These are phyloP conservation scores for Schizopygopsis malacanthus DNA, from an alignment of 2,797 vertebrate genomes.

Conservation along the genomic window DNA sequence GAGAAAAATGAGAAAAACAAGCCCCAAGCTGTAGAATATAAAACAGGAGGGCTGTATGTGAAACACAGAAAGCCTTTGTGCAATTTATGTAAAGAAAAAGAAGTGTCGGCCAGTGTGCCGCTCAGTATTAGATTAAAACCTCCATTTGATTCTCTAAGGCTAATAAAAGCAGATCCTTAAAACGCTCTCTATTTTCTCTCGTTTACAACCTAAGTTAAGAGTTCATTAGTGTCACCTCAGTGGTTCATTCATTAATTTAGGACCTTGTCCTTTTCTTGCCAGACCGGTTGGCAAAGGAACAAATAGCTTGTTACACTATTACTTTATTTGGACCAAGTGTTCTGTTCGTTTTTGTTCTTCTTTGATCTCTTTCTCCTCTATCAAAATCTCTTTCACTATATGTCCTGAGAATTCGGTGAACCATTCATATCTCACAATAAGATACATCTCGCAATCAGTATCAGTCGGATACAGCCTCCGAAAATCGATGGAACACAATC, in stretches of 20 bases:
- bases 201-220: slow-evolving; percentile 71
- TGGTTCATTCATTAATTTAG: slow-evolving; percentile 71
- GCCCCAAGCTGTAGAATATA: slow-evolving; percentile 39
- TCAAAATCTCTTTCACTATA: slow-evolving; percentile 2
- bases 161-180: slow-evolving; percentile 75
- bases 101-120: slow-evolving; percentile 28
- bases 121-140: slow-evolving; percentile 31
- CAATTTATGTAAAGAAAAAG: slow-evolving; percentile 23
- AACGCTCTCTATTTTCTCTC: slow-evolving; percentile 60
- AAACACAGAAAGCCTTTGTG: slow-evolving; percentile 36
- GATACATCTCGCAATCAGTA: slow-evolving; percentile 41
- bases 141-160: slow-evolving; percentile 48
- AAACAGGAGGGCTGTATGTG: slow-evolving; percentile 5
- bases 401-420: neutral
- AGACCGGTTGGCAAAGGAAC: slow-evolving; percentile 68
- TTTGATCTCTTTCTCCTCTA: slow-evolving; percentile 50
- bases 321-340: slow-evolving; percentile 66
- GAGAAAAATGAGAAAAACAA: slow-evolving; percentile 41
- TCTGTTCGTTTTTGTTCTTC: slow-evolving; percentile 30
- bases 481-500: slow-evolving; percentile 47
- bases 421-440: slow-evolving; percentile 30
- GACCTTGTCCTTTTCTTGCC: slow-evolving; percentile 72
- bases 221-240: slow-evolving; percentile 72
- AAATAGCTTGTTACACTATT: slow-evolving; percentile 75
- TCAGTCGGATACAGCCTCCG: slow-evolving; percentile 16